Evolutionary conservation across 92 coral and sea anemone genomes (phyloP).

Genomic region (Siderastrea siderea): DNA sequence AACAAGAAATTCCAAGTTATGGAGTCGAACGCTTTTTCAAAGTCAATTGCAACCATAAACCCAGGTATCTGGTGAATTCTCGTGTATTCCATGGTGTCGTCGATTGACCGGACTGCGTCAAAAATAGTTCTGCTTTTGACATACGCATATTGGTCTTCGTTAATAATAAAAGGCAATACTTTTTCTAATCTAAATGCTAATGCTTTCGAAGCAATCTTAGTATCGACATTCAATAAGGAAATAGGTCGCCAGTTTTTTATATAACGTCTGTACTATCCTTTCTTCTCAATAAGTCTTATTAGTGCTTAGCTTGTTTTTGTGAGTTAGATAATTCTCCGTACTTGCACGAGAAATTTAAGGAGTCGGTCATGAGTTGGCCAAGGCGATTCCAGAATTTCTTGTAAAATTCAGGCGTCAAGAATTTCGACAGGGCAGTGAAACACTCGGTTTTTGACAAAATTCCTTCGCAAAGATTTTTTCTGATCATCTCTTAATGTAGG

Average conservation of each 20-base stretch:
- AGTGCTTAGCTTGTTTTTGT: slow-evolving; percentile 41
- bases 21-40: too few species aligned
- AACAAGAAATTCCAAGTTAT: too few species aligned
- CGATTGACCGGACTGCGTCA: too few species aligned
- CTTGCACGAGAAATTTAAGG: slow-evolving; percentile 32
- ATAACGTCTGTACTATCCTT: slow-evolving; percentile 25
- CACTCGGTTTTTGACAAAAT: slow-evolving; percentile 21
- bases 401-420: slow-evolving; percentile 52
- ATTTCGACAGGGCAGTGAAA: slow-evolving; percentile 10
- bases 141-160: background rate
- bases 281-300: slow-evolving; percentile 32
- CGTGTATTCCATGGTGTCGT: too few species aligned
- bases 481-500: slow-evolving; percentile 18
- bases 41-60: too few species aligned
- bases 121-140: too few species aligned
- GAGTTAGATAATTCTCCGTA: slow-evolving; percentile 33
- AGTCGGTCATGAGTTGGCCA: slow-evolving; percentile 38
- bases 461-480: slow-evolving; percentile 37
- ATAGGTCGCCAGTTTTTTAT: slow-evolving; percentile 44
- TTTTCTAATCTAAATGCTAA: slow-evolving; percentile 30
- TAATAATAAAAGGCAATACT: slow-evolving; percentile 14
- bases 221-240: slow-evolving; percentile 35
- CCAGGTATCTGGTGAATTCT: too few species aligned
- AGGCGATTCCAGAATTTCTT: slow-evolving; percentile 48
- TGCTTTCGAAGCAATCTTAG: slow-evolving; percentile 34